Percentiles rank a stretch among this genome's conserved stretches.
Evolutionary conservation across 1,140 invertebrate genomes (phyloP).

Genomic region (Micrasema minimum): DNA sequence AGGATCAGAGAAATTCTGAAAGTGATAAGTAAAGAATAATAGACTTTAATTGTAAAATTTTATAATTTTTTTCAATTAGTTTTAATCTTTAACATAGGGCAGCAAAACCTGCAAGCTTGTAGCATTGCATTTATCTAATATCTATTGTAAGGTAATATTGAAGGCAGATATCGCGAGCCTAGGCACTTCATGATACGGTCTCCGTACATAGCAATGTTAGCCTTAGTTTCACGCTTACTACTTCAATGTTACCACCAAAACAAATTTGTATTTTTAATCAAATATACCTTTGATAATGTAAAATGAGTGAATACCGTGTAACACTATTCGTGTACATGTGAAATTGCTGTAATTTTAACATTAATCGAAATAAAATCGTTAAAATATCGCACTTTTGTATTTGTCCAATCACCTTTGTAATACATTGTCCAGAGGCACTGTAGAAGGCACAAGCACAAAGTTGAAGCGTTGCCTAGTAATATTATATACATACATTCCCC

Average conservation of each 20-base stretch:
- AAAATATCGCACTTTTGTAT: conserved; percentile 51
- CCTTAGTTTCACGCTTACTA: conserved; percentile 43
- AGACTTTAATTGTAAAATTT: conserved; percentile 54
- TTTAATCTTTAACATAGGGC: conserved; percentile 49
- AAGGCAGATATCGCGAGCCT: conserved; percentile 12
- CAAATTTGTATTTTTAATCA: conserved; percentile 40
- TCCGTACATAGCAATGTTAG: conserved; percentile 33
- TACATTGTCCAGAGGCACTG: conserved; percentile 42
- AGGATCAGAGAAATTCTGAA: conserved; percentile 53
- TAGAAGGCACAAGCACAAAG: conserved; percentile 51
- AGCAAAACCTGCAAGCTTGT: conserved; percentile 51
- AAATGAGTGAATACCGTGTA: conserved; percentile 48
- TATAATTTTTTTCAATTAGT: conserved; percentile 54
- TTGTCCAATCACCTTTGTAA: conserved; percentile 40
- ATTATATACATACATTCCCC: not conserved
- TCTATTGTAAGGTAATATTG: conserved; percentile 46
- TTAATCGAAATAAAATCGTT: conserved; percentile 53
- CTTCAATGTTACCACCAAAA: conserved; percentile 52
- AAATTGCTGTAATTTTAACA: conserved; percentile 52
- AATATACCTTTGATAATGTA: conserved; percentile 40
- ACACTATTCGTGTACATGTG: conserved; percentile 49
- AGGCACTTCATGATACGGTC: conserved; percentile 44
- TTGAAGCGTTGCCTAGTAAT: conserved; percentile 46
- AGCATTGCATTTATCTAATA: conserved; percentile 53
- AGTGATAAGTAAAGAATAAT: conserved; percentile 54